Evolutionary conservation across 2,888 invertebrate species (phyloP), one percentile per base, ranked within the genome.

Genomic region (Saturnia japonica): DNA sequence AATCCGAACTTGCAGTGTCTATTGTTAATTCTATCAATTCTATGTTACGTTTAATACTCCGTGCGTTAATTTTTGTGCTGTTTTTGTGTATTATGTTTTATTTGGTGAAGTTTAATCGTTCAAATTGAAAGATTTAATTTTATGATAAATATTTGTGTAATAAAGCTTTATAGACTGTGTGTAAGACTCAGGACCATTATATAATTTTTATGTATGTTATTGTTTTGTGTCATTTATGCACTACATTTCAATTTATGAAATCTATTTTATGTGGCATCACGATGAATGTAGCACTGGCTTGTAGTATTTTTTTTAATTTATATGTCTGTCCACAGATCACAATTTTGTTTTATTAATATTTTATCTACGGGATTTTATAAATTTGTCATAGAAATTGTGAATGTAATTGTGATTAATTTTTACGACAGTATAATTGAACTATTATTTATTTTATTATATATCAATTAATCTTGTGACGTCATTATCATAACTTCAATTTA

Each of bases 101-200:
- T 83, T 60, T 85, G 87, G 85, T 86, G 79, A 83, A 84, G 85
- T 87, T 84, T 80, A 85, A 72, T 82, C 82, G 75, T 78, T 80
- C 81, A 74, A 81, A 74, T 78, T 80, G 77, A 78, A 78, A 67
- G 81, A 78, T 78, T 85, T 85, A 82, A 83, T 88, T 88, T 86
- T 86, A 82, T 84, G 76, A 85, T 84, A 84, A 84, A 70, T 83
- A 74, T 85, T 82, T 85, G 82, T 88, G 87, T 88, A 88, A 88
- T 88, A 87, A 87, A 91, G 91, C 92, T 93, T 93, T 90, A 90
- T 91, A 91, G 88, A 90, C 85, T 91, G 86, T 89, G 80, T 85
- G 83, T 89, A 89, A 89, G 90, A 93, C 91, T 93, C 93, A 93
- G 93, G 93, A 93, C 93, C 93, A 92, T 91, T 89, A 81, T 89